Evolutionary conservation across 2,888 invertebrate species (phyloP).

Genomic region (Campaea margaritaria): DNA sequence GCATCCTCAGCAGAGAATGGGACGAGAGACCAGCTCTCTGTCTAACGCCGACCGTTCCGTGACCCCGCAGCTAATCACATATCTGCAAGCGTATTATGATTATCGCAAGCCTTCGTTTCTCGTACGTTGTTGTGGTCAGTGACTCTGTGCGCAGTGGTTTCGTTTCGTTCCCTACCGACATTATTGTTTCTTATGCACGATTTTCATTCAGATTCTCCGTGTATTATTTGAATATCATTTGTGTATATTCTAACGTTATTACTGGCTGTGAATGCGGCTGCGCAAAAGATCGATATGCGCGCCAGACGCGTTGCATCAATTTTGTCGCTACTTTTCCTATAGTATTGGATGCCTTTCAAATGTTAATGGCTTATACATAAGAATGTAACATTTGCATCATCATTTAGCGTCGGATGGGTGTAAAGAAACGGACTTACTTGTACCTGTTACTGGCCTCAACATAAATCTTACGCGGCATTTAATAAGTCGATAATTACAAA

Average conservation of each 20-base stretch:
- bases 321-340: slow-evolving; percentile 17
- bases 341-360: slow-evolving; percentile 22
- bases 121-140: slow-evolving; percentile 79
- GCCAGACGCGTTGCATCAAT: slow-evolving; percentile 21
- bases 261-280: slow-evolving; percentile 18
- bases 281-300: slow-evolving; percentile 30
- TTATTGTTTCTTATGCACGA: slow-evolving; percentile 58
- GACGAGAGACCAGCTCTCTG: slow-evolving; percentile 64
- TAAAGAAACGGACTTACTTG: slow-evolving; percentile 61
- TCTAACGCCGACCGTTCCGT: slow-evolving; percentile 82
- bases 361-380: slow-evolving; percentile 17
- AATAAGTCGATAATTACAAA: slow-evolving; percentile 75
- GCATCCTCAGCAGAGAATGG: slow-evolving; percentile 53
- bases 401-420: slow-evolving; percentile 54
- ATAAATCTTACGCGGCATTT: slow-evolving; percentile 70
- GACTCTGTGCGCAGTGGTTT: slow-evolving; percentile 66
- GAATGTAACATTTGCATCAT: slow-evolving; percentile 50
- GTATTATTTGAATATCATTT: slow-evolving; percentile 43
- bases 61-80: slow-evolving; percentile 83
- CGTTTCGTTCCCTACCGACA: slow-evolving; percentile 57
- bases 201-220: slow-evolving; percentile 50
- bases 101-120: slow-evolving; percentile 79
- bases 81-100: slow-evolving; percentile 84
- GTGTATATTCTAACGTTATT: slow-evolving; percentile 40
- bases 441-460: slow-evolving; percentile 56